Evolutionary conservation across 2,113 vertebrate species (phyloP).

Genomic region (Pitta sordida): DNA sequence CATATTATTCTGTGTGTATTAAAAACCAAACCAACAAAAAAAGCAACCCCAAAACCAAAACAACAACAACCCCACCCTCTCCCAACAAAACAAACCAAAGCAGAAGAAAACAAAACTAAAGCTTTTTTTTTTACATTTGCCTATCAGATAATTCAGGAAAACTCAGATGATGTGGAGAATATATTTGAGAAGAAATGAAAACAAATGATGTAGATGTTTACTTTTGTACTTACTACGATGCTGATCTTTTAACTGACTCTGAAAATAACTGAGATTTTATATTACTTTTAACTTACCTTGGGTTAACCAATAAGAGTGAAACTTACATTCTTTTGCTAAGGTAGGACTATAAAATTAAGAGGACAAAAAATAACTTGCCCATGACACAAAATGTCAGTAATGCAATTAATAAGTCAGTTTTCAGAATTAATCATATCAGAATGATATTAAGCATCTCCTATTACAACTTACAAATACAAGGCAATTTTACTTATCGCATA

Average conservation of each 20-base stretch:
- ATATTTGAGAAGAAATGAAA: not conserved
- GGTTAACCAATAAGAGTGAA: not conserved
- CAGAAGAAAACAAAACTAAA: not conserved
- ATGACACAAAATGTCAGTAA: not conserved
- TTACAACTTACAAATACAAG: conserved; percentile 33
- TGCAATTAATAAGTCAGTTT: conserved; percentile 12
- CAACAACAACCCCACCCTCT: not conserved
- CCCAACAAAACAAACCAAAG: not conserved
- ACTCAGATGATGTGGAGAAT: not conserved
- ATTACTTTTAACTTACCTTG: not conserved
- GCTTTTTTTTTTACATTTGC: too few relatives aligned
- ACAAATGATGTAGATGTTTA: not conserved
- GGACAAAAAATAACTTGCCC: not conserved
- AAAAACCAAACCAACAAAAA: not conserved
- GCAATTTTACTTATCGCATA: conserved; percentile 28
- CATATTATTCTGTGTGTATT: not conserved
- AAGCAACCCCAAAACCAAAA: not conserved
- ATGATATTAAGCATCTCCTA: not conserved
- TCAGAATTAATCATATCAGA: not conserved
- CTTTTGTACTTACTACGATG: not conserved
- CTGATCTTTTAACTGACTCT: not conserved
- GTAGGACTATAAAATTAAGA: not conserved
- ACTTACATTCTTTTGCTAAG: not conserved
- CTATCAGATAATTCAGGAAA: not conserved
- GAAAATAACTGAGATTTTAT: not conserved